Evolutionary conservation across 2,113 vertebrate species (phyloP), one percentile per base, ranked within the genome.

Genomic region (Agapornis roseicollis): DNA sequence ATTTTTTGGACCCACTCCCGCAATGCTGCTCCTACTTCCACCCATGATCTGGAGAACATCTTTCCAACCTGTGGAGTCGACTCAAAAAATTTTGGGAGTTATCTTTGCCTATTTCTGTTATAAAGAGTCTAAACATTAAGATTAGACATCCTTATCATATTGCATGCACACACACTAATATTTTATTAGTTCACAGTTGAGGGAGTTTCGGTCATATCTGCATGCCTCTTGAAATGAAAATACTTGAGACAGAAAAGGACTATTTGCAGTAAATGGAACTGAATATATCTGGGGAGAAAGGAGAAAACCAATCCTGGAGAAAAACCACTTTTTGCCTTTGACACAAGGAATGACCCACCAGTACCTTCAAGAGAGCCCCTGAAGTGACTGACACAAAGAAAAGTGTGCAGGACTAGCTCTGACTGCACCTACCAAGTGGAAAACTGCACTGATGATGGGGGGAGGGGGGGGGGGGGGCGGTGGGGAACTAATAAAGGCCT

Each of bases 381-480:
- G 25, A 85, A 76, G n/a, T 29, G 17, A 76, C 35, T 0, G 1
- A 46, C 61, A 74, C 0, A 4, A 86, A 47, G 39, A 9, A 10
- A 70, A 35, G 17, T 22, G 35, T 79, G 56, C 31, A 44, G 58
- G 44, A 56, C 35, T 28, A 65, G 24, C 17, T 80, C 66, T 69
- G 58, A 69, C 74, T 63, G 44, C 46, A 82, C 2, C 27, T 41
- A 55, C 64, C 29, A 70, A 20, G 42, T 27, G 27, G 23, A 61
- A 80, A 91, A 27, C 39, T 41, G 28, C 33, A 61, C 0, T 65
- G 77, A 83, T 71, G 42, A 11, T 23, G 8, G 27, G 24, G 1
- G 2, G 7, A 2, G 0, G 8, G 14, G 2, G 1, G 2, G 7
- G 3, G 0, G 8, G 14, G 2, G n/a, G n/a, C n/a, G n/a, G n/a